These are phyloP conservation scores for Tubulanus polymorphus DNA, from an alignment of 2,888 invertebrate genomes.

Conservation along the genomic window DNA sequence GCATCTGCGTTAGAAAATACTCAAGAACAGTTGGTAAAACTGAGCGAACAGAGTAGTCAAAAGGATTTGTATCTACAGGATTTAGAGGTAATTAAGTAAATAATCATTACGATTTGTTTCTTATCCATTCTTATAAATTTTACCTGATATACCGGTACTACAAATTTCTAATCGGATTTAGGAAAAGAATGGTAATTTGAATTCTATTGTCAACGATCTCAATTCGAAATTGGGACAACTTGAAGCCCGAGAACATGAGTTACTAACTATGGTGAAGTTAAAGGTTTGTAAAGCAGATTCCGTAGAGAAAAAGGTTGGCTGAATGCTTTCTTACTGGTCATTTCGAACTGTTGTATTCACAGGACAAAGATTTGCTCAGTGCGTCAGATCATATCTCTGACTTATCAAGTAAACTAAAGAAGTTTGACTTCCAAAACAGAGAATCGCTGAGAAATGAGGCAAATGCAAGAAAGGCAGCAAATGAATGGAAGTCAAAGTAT, in stretches of 20 bases:
- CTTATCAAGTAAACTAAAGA: conserved; percentile 27
- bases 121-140: no score
- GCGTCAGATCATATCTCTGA: conserved; percentile 32
- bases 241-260: conserved; percentile 39
- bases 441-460: conserved; percentile 27
- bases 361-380: conserved; percentile 35
- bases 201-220: conserved; percentile 27
- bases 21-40: conserved; percentile 23
- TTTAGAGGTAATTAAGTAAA: conserved; percentile 23
- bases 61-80: conserved; percentile 24
- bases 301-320: no score
- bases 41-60: conserved; percentile 27
- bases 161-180: conserved; percentile 8
- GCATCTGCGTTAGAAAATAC: conserved; percentile 29
- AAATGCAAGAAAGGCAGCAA: conserved; percentile 26
- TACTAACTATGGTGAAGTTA: conserved; percentile 28
- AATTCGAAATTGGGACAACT: conserved; percentile 28
- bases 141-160: no score
- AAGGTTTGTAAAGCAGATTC: no score
- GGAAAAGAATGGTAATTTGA: conserved; percentile 29
- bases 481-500: conserved; percentile 38
- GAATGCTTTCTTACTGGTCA: no score
- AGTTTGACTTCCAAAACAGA: conserved; percentile 27
- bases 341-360: no score
- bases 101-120: no score